phyloP scores from a whole-genome alignment of 2,888 invertebrate genomes.

The Spilosoma lubricipeda region DNA sequence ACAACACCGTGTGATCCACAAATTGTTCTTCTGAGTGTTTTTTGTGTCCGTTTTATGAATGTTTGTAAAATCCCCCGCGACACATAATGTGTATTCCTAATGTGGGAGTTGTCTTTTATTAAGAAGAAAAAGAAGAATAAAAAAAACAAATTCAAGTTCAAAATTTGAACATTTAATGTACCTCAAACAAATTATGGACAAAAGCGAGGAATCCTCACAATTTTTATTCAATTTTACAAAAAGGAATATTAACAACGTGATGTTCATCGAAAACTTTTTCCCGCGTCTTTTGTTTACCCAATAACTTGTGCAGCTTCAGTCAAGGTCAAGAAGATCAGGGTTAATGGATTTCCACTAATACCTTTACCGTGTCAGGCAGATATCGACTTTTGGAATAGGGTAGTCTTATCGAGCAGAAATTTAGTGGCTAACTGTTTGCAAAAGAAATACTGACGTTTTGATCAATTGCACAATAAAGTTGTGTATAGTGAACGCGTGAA shows the following conservation, averaged over 20 bases:
- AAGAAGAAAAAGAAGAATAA: too few species aligned
- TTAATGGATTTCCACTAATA: conserved; percentile 29
- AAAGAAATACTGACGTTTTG: background rate
- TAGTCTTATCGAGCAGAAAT: background rate
- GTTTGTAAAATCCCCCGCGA: too few species aligned
- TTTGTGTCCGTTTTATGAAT: too few species aligned
- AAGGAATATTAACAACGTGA: background rate
- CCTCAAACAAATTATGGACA: background rate
- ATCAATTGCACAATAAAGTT: background rate
- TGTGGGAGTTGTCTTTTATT: too few species aligned
- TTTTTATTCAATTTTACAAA: background rate
- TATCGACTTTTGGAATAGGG: background rate
- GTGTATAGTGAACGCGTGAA: background rate
- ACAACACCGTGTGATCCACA: too few species aligned
- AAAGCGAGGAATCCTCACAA: background rate
- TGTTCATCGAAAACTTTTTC: background rate
- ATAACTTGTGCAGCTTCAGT: conserved; percentile 1
- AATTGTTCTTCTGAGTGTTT: too few species aligned
- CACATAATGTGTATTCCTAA: too few species aligned
- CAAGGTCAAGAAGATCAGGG: conserved; percentile 8
- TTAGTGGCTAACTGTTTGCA: conserved; percentile 3
- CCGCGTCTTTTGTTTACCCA: background rate
- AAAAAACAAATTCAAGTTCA: background rate
- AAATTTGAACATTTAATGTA: background rate
- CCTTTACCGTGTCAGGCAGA: conserved; percentile 28